Percentiles rank a stretch among this genome's conserved stretches.
phyloP scores from a whole-genome alignment of 2,888 invertebrate species.

The Urechis unicinctus region DNA sequence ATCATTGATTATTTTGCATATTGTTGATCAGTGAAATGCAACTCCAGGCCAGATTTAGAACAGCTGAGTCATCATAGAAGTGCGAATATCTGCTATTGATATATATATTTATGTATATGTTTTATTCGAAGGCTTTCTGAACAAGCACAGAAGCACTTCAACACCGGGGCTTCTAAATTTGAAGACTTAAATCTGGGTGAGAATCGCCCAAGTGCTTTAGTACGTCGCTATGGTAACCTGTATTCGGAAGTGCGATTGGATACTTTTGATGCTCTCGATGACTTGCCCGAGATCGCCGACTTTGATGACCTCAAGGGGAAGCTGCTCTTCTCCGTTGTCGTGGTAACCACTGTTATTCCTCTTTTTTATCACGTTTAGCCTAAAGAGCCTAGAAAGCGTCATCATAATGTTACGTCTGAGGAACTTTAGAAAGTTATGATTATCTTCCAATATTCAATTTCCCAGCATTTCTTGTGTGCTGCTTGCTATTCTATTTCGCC shows the following conservation, averaged over 20 bases:
- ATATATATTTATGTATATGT: background rate
- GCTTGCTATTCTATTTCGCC: background rate
- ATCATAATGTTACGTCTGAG: too few species aligned
- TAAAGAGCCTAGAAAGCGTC: too few species aligned
- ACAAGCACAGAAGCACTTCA: slow-evolving; percentile 35
- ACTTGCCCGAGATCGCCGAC: slow-evolving; percentile 71
- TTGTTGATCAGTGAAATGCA: background rate
- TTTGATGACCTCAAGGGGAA: slow-evolving; percentile 87
- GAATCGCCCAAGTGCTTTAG: slow-evolving; percentile 54
- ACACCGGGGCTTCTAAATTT: slow-evolving; percentile 33
- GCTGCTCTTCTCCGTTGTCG: slow-evolving; percentile 90
- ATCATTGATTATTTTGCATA: background rate
- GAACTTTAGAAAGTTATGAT: too few species aligned
- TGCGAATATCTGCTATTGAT: background rate
- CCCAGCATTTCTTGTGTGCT: too few species aligned
- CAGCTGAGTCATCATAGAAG: background rate
- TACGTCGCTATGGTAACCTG: slow-evolving; percentile 71
- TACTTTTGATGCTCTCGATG: slow-evolving; percentile 77
- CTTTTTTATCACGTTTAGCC: background rate
- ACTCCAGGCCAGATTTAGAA: too few species aligned
- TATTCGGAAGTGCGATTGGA: slow-evolving; percentile 80
- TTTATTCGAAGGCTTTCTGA: slow-evolving; percentile 34
- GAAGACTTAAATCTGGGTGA: slow-evolving; percentile 46
- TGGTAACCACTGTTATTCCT: slow-evolving; percentile 76
- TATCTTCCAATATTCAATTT: too few species aligned